A percentile compares a stretch with the other conserved stretches of the same genome.
These are phyloP conservation scores for Rhaphigaster nebulosa DNA, from an alignment of 2,888 invertebrate genomes.

Conservation along the genomic window DNA sequence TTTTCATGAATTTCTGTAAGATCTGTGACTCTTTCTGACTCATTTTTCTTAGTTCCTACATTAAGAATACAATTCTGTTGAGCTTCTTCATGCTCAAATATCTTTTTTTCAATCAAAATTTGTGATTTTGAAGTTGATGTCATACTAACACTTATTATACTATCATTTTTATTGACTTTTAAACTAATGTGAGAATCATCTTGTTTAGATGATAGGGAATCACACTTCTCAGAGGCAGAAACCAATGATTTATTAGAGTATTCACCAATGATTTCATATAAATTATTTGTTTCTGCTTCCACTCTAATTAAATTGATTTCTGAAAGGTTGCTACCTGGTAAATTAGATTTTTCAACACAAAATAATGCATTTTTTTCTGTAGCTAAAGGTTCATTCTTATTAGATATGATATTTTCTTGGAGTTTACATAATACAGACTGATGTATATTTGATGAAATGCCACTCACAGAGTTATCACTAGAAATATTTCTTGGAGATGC, in stretches of 20 bases:
- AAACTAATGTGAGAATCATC: neutral
- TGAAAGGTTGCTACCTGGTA: neutral
- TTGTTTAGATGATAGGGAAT: neutral
- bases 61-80: neutral
- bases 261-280: neutral
- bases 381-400: neutral
- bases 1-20: neutral
- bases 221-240: neutral
- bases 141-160: neutral
- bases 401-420: neutral
- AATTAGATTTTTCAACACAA: neutral
- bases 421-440: neutral
- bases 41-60: neutral
- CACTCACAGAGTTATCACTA: too few species aligned
- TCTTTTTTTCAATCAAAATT: neutral
- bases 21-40: neutral
- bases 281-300: neutral
- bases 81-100: neutral
- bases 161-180: neutral
- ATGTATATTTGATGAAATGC: neutral
- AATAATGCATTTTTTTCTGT: neutral
- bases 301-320: neutral
- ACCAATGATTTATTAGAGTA: neutral
- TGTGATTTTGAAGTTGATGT: neutral
- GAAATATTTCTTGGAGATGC: neutral